Conservation (phyloP, 2,888 invertebrate genomes). For the Nomada lathburiana region DNA sequence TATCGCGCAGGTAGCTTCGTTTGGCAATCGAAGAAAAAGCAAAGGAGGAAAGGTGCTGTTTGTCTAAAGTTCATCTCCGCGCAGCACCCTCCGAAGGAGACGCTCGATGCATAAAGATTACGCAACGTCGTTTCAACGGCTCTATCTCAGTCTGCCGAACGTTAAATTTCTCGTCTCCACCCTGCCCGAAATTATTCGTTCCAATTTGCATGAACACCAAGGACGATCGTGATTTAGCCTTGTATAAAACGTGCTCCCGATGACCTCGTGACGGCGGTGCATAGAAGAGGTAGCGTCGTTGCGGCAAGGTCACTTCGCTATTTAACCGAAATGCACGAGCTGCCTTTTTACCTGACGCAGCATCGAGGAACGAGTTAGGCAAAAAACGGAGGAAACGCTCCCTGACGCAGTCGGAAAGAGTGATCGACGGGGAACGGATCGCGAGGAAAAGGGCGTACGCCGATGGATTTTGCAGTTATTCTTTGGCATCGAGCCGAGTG, state of each 20-base stretch:
- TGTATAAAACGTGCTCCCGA: constrained; percentile 43
- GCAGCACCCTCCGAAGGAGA: background rate
- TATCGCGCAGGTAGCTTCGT: constrained; percentile 4
- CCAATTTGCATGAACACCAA: constrained; percentile 51
- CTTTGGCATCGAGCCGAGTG: background rate
- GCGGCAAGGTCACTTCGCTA: constrained; percentile 48
- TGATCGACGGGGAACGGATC: constrained; percentile 21
- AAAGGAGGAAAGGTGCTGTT: background rate
- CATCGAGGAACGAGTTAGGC: constrained; percentile 40
- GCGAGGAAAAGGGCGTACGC: background rate
- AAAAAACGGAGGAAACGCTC: background rate
- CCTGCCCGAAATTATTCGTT: constrained; percentile 33
- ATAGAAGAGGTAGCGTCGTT: constrained; percentile 23
- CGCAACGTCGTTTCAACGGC: constrained; percentile 25
- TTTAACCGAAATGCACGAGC: constrained; percentile 4
- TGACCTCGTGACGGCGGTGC: constrained; percentile 16
- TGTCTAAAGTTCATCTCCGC: constrained; percentile 5
- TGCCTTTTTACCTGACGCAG: constrained; percentile 45
- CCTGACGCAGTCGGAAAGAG: constrained; percentile 7
- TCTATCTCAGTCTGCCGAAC: constrained; percentile 21
- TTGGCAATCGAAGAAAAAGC: background rate
- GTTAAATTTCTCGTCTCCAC: constrained; percentile 17
- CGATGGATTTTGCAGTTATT: background rate
- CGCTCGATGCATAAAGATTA: constrained; percentile 15
- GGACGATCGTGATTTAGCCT: constrained; percentile 51